A percentile compares a stretch with the other conserved stretches of the same genome.
These are phyloP conservation scores for Xerus rutilus DNA, from an alignment of 2,797 vertebrate genomes.

Conservation along the genomic window DNA sequence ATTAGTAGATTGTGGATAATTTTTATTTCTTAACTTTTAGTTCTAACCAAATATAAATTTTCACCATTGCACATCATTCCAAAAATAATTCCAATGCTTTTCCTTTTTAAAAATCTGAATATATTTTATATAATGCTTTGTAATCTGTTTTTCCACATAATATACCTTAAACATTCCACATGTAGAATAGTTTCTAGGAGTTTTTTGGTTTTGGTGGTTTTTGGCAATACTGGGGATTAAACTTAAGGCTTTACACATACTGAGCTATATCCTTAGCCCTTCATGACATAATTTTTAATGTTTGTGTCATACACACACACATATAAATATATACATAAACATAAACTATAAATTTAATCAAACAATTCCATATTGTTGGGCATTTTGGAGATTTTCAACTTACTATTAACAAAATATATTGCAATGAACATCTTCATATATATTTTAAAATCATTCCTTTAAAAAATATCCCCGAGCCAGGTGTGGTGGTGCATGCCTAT, in stretches of 20 bases:
- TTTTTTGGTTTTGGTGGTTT: no score
- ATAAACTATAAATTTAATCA: slow-evolving; percentile 26
- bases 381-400: slow-evolving; percentile 47
- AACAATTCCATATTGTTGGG: background rate
- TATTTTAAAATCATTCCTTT: slow-evolving; percentile 38
- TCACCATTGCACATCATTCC: background rate
- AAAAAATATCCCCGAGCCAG: no score
- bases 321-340: no score
- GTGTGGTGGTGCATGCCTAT: no score
- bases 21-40: slow-evolving; percentile 29
- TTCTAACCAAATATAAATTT: slow-evolving; percentile 9
- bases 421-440: background rate
- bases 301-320: background rate
- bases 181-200: background rate
- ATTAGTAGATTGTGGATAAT: background rate
- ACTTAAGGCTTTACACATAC: no score
- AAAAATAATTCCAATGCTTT: background rate
- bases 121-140: slow-evolving; percentile 4
- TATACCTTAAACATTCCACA: background rate
- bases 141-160: slow-evolving; percentile 39
- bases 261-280: no score
- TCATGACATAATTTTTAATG: slow-evolving; percentile 21
- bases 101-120: slow-evolving; percentile 17
- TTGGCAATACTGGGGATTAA: no score
- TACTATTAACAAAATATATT: slow-evolving; percentile 20